A percentile compares a stretch with the other conserved stretches of the same genome.
These are phyloP conservation scores for Atta colombica DNA, from an alignment of 1,140 invertebrate species.

Conservation along the genomic window DNA sequence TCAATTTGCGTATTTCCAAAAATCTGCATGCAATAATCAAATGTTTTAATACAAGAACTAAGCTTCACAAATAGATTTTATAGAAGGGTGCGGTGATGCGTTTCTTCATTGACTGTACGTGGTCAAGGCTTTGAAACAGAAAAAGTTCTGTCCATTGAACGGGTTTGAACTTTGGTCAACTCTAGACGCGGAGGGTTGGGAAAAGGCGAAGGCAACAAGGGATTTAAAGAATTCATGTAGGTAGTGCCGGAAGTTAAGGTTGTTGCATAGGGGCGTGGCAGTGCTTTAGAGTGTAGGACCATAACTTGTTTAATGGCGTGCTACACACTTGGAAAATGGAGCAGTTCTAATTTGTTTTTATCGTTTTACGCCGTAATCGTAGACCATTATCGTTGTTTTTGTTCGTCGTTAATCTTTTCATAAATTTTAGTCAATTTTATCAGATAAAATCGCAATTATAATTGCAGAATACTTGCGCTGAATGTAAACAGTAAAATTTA, in stretches of 20 bases:
- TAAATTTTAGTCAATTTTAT: conserved; percentile 6
- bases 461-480: neutral
- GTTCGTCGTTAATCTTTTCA: neutral
- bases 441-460: neutral
- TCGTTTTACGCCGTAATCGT: neutral
- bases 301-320: conserved; percentile 66
- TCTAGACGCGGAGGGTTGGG: conserved; percentile 63
- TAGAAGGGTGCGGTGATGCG: neutral
- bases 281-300: conserved; percentile 73
- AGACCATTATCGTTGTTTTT: neutral
- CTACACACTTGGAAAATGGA: conserved; percentile 42
- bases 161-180: conserved; percentile 73
- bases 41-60: neutral
- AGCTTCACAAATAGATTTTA: conserved; percentile 18
- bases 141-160: conserved; percentile 80
- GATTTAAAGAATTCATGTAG: conserved; percentile 74
- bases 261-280: conserved; percentile 79
- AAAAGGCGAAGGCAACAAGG: conserved; percentile 61
- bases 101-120: conserved; percentile 66
- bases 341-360: conserved; percentile 31
- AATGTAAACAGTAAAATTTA: neutral
- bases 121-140: conserved; percentile 57
- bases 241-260: conserved; percentile 79
- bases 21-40: conserved; percentile 29
- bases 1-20: conserved; percentile 3